These are phyloP conservation scores for Venturia canescens DNA, from an alignment of 1,140 invertebrate species.

Conservation along the genomic window DNA sequence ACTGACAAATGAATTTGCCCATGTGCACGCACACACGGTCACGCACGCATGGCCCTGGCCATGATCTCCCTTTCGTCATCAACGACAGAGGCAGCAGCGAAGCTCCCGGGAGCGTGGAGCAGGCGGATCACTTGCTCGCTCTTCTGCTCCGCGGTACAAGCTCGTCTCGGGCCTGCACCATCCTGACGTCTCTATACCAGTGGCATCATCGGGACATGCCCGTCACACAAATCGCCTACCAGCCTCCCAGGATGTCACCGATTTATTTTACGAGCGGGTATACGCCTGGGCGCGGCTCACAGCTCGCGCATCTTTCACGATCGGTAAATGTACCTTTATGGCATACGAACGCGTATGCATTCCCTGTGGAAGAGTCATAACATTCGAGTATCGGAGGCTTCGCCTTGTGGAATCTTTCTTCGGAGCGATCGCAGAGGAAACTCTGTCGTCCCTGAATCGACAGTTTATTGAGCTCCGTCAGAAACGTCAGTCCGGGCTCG, in stretches of 20 bases:
- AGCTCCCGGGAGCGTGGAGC: constrained; percentile 6
- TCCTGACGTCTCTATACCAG: constrained; percentile 65
- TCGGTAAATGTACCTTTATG: constrained; percentile 3
- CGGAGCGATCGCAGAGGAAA: background rate
- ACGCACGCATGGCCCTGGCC: constrained; percentile 40
- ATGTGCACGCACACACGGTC: constrained; percentile 50
- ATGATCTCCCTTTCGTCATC: constrained; percentile 28
- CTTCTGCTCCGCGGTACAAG: background rate
- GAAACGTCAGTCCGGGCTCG: background rate
- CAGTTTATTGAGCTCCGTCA: constrained; percentile 70
- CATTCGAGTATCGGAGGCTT: background rate
- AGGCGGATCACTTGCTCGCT: constrained; percentile 8
- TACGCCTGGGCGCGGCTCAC: constrained; percentile 56
- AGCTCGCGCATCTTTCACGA: background rate
- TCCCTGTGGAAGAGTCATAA: background rate
- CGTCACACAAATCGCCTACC: constrained; percentile 70
- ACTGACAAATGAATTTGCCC: constrained; percentile 69
- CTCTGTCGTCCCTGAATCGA: constrained; percentile 59
- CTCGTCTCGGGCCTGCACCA: constrained; percentile 20
- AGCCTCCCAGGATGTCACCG: constrained; percentile 69
- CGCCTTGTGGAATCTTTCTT: background rate
- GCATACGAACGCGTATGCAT: constrained; percentile 29
- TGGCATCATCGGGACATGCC: constrained; percentile 54
- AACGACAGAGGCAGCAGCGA: background rate
- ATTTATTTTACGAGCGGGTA: constrained; percentile 69